Base-by-base conservation (phyloP, 2,113 vertebrate species). In the Gopherus evgoodei region DNA sequence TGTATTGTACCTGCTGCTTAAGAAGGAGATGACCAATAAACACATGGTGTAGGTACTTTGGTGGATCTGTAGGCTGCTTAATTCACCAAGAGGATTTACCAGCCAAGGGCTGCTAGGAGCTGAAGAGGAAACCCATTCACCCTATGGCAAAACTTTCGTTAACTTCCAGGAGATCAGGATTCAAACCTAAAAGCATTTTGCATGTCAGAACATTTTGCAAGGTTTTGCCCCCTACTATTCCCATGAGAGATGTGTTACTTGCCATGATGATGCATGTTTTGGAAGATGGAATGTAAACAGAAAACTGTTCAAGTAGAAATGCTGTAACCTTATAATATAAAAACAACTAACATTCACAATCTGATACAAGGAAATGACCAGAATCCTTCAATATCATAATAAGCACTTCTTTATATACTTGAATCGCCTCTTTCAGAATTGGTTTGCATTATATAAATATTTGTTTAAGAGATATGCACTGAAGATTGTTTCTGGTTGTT, bases 171-270 rank as follows among this genome's bases (percentile, higher is more conserved):
- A 59, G 25, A 59, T 27, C 27, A 11, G 27, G 27, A 27, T 59
- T 86, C 24, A 80, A 44, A 19, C 35, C 38, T 12, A 5, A 72
- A 84, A 93, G 13, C 2, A 10, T 92, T 86, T 49, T 78, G 16
- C 4, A 86, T 88, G 12, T 65, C 2, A 0, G 2, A 87, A 53
- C 8, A 1, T 17, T 81, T 29, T 88, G 62, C 21, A 25, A 88
- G 49, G 8, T 49, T 17, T 59, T 59, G 27, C 38, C 72, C 38
- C 27, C 0, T 0, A 16, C 3, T 21, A 90, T 44, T 50, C 27
- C 83, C 38, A 75, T 31, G 22, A 14, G 12, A 62, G 72, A 11
- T 0, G 0, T n/a, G 38, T 3, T 42, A 2, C 6, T 83, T 81
- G 31, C 72, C 50, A n/a, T 11, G 83, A 5, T 0, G 0, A 21